phyloP scores from a whole-genome alignment of 2,113 vertebrate genomes.

The Sinosuthora webbiana region DNA sequence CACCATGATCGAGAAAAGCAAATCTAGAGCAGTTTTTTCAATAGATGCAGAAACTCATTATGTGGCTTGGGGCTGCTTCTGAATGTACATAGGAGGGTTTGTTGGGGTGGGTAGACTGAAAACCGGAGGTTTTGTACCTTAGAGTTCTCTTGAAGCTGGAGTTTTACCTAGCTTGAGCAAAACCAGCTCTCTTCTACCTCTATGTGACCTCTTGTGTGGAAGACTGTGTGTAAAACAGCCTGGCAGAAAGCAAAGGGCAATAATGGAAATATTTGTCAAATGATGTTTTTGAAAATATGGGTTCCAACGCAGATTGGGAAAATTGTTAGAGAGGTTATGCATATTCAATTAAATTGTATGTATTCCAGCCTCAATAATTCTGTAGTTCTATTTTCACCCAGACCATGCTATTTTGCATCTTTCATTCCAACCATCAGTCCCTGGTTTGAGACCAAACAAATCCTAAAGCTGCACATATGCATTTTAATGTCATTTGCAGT shows the following conservation, averaged over 20 bases:
- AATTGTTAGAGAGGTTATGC: background rate
- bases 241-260: background rate
- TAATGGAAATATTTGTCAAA: background rate
- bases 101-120: background rate
- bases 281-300: background rate
- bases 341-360: background rate
- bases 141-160: background rate
- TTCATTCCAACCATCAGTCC: background rate
- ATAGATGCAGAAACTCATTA: background rate
- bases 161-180: background rate
- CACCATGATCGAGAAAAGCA: background rate
- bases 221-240: background rate
- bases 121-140: background rate
- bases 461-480: background rate
- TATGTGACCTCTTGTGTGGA: background rate
- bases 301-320: background rate
- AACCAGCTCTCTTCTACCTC: background rate
- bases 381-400: background rate
- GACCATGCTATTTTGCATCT: background rate
- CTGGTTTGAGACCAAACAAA: conserved; percentile 6
- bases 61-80: background rate
- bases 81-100: rapidly evolving
- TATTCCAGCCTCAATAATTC: background rate
- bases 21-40: background rate
- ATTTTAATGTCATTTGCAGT: conserved; percentile 45